Evolutionary conservation across 2,113 vertebrate species (phyloP).

Genomic region (Ageneiosus marmoratus): DNA sequence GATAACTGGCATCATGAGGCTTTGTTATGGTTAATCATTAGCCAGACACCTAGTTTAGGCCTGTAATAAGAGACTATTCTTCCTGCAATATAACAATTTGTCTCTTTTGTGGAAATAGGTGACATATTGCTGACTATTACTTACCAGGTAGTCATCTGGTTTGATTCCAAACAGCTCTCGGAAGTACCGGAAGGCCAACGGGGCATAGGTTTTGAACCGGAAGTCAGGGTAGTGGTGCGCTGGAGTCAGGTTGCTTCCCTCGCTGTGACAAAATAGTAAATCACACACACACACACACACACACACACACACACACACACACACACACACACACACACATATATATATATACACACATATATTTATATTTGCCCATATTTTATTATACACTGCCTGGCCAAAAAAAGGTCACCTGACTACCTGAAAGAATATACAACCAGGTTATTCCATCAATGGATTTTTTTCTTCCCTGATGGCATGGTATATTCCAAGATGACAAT

Average conservation of each 20-base stretch:
- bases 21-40: conserved; percentile 2
- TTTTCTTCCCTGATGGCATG: too few species aligned
- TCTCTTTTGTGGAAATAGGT: not conserved
- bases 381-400: too few species aligned
- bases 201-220: conserved; percentile 97
- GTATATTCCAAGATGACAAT: too few species aligned
- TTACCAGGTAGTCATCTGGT: conserved; percentile 98
- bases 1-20: not conserved
- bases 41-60: not conserved
- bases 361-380: too few species aligned
- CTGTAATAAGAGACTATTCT: not conserved
- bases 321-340: too few species aligned
- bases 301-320: too few species aligned
- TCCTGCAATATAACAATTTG: not conserved
- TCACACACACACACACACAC: too few species aligned
- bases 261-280: conserved; percentile 68
- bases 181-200: conserved; percentile 97
- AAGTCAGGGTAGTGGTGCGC: conserved; percentile 98
- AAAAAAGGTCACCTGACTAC: too few species aligned
- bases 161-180: conserved; percentile 98
- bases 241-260: conserved; percentile 96
- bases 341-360: too few species aligned
- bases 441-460: too few species aligned
- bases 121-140: conserved; percentile 31
- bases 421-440: too few species aligned